phyloP scores from a whole-genome alignment of 2,113 vertebrate species.

The Rhynchopsitta pachyrhyncha region DNA sequence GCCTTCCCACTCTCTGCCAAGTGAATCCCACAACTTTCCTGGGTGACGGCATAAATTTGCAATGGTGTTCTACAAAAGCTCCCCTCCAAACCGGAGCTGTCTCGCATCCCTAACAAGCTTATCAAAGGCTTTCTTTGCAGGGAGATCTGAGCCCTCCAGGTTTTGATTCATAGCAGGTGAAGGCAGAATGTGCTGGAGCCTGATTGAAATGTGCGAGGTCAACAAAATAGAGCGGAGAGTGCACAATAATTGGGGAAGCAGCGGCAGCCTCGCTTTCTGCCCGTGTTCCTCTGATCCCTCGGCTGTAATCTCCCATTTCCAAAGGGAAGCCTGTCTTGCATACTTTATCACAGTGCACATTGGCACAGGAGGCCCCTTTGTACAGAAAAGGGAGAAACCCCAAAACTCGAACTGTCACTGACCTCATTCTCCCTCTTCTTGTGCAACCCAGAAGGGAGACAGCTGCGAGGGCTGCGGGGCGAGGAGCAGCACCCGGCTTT shows the following conservation, averaged over 20 bases:
- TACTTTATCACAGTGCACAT: slow-evolving; percentile 26
- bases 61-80: slow-evolving; percentile 25
- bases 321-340: slow-evolving; percentile 68
- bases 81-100: slow-evolving; percentile 39
- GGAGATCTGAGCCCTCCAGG: slow-evolving; percentile 74
- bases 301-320: slow-evolving; percentile 64
- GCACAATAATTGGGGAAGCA: slow-evolving; percentile 75
- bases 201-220: slow-evolving; percentile 77
- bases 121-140: slow-evolving; percentile 71
- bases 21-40: slow-evolving; percentile 5
- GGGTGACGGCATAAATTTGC: slow-evolving; percentile 67
- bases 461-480: background rate
- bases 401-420: background rate
- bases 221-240: slow-evolving; percentile 71
- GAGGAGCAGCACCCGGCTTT: background rate
- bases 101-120: slow-evolving; percentile 73
- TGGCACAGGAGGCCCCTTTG: slow-evolving; percentile 4
- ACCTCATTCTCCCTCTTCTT: background rate
- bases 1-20: background rate
- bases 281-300: slow-evolving; percentile 46
- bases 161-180: slow-evolving; percentile 75
- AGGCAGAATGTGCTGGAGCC: slow-evolving; percentile 70
- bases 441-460: background rate
- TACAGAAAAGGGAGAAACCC: background rate
- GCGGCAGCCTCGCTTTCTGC: slow-evolving; percentile 44